These are phyloP conservation scores for Drosophila mayri DNA, from an alignment of 1,140 invertebrate genomes.

Conservation along the genomic window DNA sequence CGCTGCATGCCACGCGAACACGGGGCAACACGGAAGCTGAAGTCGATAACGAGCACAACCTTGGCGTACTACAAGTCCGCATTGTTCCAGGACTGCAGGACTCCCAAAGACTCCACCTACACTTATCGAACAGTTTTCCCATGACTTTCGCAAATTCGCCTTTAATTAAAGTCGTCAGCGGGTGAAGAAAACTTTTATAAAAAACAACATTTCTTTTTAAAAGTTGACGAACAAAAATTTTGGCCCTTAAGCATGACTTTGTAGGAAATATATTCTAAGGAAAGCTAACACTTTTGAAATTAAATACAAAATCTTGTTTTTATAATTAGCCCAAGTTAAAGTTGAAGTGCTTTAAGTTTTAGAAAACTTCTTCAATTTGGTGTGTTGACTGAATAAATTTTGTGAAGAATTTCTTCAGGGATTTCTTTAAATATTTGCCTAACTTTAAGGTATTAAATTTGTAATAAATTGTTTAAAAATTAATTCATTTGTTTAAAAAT, in stretches of 20 bases:
- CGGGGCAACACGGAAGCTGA: slow-evolving; percentile 63
- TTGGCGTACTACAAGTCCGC: slow-evolving; percentile 41
- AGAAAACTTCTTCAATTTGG: background rate
- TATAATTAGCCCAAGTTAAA: background rate
- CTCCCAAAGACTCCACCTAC: slow-evolving; percentile 6
- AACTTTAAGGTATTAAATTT: background rate
- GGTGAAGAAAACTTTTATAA: slow-evolving; percentile 6
- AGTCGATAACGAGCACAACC: slow-evolving; percentile 78
- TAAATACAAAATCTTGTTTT: slow-evolving; percentile 2
- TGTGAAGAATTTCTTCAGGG: too few relatives aligned
- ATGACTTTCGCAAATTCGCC: slow-evolving; percentile 34
- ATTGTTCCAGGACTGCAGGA: background rate
- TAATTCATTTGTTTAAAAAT: too few relatives aligned
- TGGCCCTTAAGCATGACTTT: slow-evolving; percentile 5
- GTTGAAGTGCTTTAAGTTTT: background rate
- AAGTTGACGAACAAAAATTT: background rate
- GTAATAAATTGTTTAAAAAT: too few relatives aligned
- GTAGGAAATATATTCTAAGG: background rate
- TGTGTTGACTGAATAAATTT: too few relatives aligned
- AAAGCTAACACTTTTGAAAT: background rate
- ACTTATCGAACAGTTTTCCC: slow-evolving; percentile 7
- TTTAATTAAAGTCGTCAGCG: slow-evolving; percentile 35
- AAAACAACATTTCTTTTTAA: slow-evolving; percentile 10
- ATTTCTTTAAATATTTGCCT: background rate
- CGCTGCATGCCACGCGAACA: slow-evolving; percentile 41